Conservation (phyloP, 2,888 invertebrate genomes). For the Trissolcus brochymenae region DNA sequence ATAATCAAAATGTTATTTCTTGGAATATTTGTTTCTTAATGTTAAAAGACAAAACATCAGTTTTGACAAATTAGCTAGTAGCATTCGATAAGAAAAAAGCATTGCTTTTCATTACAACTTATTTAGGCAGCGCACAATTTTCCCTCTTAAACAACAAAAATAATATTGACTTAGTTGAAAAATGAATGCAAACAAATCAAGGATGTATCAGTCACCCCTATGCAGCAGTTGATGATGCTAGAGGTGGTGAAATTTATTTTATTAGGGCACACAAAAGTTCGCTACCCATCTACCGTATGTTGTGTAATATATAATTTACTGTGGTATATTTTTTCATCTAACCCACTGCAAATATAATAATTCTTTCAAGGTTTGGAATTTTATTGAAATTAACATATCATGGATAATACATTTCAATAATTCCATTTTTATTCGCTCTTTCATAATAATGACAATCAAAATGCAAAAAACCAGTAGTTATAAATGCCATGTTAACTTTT, state of each 20-base stretch:
- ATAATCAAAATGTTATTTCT: no score
- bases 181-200: slow-evolving; percentile 66
- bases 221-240: slow-evolving; percentile 41
- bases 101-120: background rate
- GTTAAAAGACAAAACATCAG: no score
- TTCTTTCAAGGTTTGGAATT: no score
- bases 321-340: slow-evolving; percentile 27
- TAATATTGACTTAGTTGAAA: slow-evolving; percentile 65
- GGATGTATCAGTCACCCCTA: slow-evolving; percentile 46
- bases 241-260: slow-evolving; percentile 51
- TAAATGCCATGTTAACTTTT: no score
- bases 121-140: slow-evolving; percentile 13
- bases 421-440: no score
- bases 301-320: slow-evolving; percentile 60
- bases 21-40: no score
- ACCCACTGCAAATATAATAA: slow-evolving; percentile 31
- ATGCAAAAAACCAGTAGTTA: no score
- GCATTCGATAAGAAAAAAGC: no score
- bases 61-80: no score
- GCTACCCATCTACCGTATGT: slow-evolving; percentile 71
- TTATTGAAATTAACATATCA: no score
- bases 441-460: no score
- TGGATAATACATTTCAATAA: no score
- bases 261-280: slow-evolving; percentile 58
- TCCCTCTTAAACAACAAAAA: background rate